Percentiles rank a stretch among this genome's conserved stretches.
phyloP scores from a whole-genome alignment of 2,113 vertebrate genomes.

The Ammodytes marinus region DNA sequence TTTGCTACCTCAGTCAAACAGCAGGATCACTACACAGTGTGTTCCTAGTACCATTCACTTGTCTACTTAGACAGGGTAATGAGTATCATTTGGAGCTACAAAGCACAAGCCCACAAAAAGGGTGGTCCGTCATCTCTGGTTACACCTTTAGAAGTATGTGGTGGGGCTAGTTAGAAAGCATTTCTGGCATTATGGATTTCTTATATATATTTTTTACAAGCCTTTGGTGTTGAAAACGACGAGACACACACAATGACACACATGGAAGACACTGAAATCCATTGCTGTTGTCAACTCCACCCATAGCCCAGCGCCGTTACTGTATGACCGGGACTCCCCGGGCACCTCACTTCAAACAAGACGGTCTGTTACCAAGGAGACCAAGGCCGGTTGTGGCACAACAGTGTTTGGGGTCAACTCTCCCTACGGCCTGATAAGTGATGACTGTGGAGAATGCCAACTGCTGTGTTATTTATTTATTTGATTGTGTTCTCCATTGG shows the following conservation, averaged over 20 bases:
- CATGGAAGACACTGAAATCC: constrained; percentile 49
- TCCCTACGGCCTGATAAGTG: constrained; percentile 81
- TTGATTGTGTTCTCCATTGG: constrained; percentile 79
- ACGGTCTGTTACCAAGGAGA: constrained; percentile 85
- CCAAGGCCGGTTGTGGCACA: constrained; percentile 75
- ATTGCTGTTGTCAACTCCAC: constrained; percentile 52
- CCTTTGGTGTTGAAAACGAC: constrained; percentile 21
- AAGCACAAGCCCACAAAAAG: constrained; percentile 80
- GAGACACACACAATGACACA: constrained; percentile 42
- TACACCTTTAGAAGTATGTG: constrained; percentile 73
- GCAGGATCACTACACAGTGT: constrained; percentile 83
- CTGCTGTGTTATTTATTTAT: constrained; percentile 80
- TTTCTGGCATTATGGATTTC: constrained; percentile 56
- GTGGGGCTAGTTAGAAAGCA: constrained; percentile 58
- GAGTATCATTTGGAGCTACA: constrained; percentile 86
- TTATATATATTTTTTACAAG: constrained; percentile 40
- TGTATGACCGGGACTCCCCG: constrained; percentile 68
- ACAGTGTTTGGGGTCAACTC: constrained; percentile 79
- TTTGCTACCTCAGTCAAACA: constrained; percentile 88
- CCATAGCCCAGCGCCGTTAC: constrained; percentile 47
- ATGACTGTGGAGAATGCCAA: constrained; percentile 84
- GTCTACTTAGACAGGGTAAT: constrained; percentile 88
- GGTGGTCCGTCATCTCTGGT: constrained; percentile 80
- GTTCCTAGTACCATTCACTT: constrained; percentile 85
- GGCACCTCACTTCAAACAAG: constrained; percentile 79